Evolutionary conservation across 1,140 invertebrate species (phyloP).

Genomic region (Macrosteles quadrilineatus): DNA sequence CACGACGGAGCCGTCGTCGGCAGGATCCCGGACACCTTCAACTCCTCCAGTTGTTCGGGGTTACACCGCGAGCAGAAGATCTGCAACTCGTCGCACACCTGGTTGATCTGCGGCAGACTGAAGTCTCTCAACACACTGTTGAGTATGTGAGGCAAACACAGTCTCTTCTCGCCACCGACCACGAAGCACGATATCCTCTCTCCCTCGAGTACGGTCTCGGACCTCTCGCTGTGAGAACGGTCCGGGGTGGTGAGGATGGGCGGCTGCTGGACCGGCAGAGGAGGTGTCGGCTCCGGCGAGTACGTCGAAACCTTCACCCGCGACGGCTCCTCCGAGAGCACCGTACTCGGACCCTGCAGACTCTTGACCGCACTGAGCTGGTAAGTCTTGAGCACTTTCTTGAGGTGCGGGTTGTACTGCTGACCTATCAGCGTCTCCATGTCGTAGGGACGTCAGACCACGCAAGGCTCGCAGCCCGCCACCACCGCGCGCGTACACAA

Average conservation of each 20-base stretch:
- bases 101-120: constrained; percentile 88
- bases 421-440: constrained; percentile 68
- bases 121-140: constrained; percentile 91
- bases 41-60: constrained; percentile 85
- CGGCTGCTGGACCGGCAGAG: constrained; percentile 56
- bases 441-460: constrained; percentile 45
- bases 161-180: constrained; percentile 91
- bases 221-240: constrained; percentile 75
- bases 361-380: constrained; percentile 88
- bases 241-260: constrained; percentile 85
- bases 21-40: constrained; percentile 84
- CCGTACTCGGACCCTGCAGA: constrained; percentile 82
- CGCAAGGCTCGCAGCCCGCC: constrained; percentile 23
- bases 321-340: constrained; percentile 51
- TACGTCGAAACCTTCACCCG: constrained; percentile 46
- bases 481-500: constrained; percentile 16
- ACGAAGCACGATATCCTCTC: constrained; percentile 93
- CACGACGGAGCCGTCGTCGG: constrained; percentile 85
- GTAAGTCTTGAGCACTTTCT: constrained; percentile 92
- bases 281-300: constrained; percentile 49
- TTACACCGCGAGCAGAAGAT: constrained; percentile 95
- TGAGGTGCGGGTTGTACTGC: constrained; percentile 74
- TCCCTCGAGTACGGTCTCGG: constrained; percentile 88
- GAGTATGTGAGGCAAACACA: constrained; percentile 93
- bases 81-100: constrained; percentile 92